Conservation (phyloP, 2,797 vertebrate species). For the Acipenser ruthenus region DNA sequence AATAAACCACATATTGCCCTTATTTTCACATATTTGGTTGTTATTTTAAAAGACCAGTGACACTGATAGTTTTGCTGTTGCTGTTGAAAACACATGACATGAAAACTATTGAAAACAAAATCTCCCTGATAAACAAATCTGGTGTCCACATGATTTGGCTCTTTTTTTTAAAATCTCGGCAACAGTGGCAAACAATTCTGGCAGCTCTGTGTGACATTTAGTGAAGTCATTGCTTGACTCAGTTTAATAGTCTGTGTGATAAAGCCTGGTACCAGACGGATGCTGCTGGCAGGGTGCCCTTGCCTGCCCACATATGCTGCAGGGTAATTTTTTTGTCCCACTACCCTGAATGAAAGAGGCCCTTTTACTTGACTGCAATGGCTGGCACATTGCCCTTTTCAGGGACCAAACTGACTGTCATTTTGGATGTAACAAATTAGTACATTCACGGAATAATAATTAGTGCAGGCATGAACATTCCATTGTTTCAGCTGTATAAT, state of each 20-base stretch:
- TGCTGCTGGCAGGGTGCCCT: slow-evolving; percentile 57
- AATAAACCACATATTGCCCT: too few species aligned
- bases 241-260: slow-evolving; percentile 46
- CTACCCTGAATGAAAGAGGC: slow-evolving; percentile 70
- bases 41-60: too few species aligned
- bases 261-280: slow-evolving; percentile 50
- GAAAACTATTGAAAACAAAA: too few species aligned
- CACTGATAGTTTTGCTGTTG: too few species aligned
- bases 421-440: slow-evolving; percentile 98
- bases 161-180: slow-evolving; percentile 30
- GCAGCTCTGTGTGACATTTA: slow-evolving; percentile 53
- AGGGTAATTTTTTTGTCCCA: slow-evolving; percentile 65
- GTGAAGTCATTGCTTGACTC: slow-evolving; percentile 53
- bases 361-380: slow-evolving; percentile 62
- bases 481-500: slow-evolving; percentile 82
- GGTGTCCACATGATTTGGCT: too few species aligned
- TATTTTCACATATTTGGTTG: too few species aligned
- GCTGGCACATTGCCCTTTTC: slow-evolving; percentile 82
- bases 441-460: slow-evolving; percentile 98
- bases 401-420: slow-evolving; percentile 81
- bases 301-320: slow-evolving; percentile 54
- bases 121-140: too few species aligned
- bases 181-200: slow-evolving; percentile 58
- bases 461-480: slow-evolving; percentile 87
- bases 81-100: too few species aligned